Evolutionary conservation across 2,888 invertebrate species (phyloP).

Genomic region (Polymixis flavicincta): DNA sequence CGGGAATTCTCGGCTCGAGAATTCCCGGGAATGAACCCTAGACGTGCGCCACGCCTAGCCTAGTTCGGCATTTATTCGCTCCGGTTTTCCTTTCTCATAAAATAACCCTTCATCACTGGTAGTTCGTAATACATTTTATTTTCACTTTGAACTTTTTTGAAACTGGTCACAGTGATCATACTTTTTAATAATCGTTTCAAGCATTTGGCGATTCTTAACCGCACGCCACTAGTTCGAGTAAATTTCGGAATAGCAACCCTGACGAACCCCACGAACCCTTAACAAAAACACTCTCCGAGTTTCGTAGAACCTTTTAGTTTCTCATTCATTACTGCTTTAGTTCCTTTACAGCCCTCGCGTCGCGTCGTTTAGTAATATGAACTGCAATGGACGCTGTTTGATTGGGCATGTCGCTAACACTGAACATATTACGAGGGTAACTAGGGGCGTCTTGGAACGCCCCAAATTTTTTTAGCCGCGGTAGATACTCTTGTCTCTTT

Average conservation of each 20-base stretch:
- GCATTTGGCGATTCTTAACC: conserved; percentile 48
- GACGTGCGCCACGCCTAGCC: too few species aligned
- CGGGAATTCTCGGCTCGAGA: too few species aligned
- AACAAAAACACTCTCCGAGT: conserved; percentile 20
- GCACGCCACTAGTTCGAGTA: conserved; percentile 35
- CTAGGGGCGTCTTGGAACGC: conserved; percentile 78
- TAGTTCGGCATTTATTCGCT: too few species aligned
- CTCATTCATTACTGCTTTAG: conserved; percentile 55
- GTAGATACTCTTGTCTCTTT: conserved; percentile 81
- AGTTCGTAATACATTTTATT: too few species aligned
- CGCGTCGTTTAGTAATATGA: conserved; percentile 14
- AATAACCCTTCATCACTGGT: too few species aligned
- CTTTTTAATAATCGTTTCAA: conserved; percentile 7
- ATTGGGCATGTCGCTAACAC: conserved; percentile 46
- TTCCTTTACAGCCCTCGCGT: conserved; percentile 19
- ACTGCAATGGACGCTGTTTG: conserved; percentile 50
- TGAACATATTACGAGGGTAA: conserved; percentile 64
- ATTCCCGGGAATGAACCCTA: too few species aligned
- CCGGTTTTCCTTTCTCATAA: too few species aligned
- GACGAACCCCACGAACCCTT: conserved; percentile 21
- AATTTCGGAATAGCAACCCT: conserved; percentile 49
- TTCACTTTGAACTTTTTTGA: not conserved
- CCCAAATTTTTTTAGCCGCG: conserved; percentile 75
- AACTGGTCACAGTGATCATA: not conserved
- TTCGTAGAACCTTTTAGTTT: conserved; percentile 28